Evolutionary conservation across 2,888 invertebrate species (phyloP), one percentile per base, ranked within the genome.

Genomic region (Platerodrilus igneus): DNA sequence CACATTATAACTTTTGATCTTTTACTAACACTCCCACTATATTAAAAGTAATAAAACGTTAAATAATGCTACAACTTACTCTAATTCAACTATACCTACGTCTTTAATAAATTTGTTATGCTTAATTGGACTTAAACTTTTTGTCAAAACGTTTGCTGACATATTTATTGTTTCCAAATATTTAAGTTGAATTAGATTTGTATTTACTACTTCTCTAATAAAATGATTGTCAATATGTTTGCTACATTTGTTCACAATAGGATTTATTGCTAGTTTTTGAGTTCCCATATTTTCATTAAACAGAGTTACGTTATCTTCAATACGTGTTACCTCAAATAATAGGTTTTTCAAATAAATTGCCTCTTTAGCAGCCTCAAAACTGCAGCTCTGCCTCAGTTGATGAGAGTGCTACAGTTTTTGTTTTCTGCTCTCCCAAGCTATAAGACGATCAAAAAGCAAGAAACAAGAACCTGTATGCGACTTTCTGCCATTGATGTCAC

Each of bases 331-430:
- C 5, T 46, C 45, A 26, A 22, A 9, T 14, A 29, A 30, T 15
- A 48, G 31, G 15, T 37, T 40, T 19, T 31, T 35, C 2, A 45
- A 30, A 18, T 48, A 42, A 16, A 50, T 42, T 15, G 48, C 50
- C 27, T 59, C 54, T 37, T 50, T 55, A 18, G 50, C 23, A 15
- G 50, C 54, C 14, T 58, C 55, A 4, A 32, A 26, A 56, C 19
- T 33, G 55, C 52, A 51, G 59, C 41, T 60, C 54, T 2, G 57
- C 54, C 38, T 59, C 56, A 8, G 53, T 53, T 22, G 54, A 56
- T 1, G 54, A 55, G 4, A 61, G 29, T 5, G 60, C 60, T 18
- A 59, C 54, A n/a, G 55, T 59, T 37, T 51, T 30, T 60, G 58
- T 44, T 60, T 60, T 15, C 26, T 53, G 33, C 51, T 54, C 26